A percentile compares a stretch with the other conserved stretches of the same genome.
Evolutionary conservation across 2,113 vertebrate genomes (phyloP).

Genomic region (Ahaetulla prasina): DNA sequence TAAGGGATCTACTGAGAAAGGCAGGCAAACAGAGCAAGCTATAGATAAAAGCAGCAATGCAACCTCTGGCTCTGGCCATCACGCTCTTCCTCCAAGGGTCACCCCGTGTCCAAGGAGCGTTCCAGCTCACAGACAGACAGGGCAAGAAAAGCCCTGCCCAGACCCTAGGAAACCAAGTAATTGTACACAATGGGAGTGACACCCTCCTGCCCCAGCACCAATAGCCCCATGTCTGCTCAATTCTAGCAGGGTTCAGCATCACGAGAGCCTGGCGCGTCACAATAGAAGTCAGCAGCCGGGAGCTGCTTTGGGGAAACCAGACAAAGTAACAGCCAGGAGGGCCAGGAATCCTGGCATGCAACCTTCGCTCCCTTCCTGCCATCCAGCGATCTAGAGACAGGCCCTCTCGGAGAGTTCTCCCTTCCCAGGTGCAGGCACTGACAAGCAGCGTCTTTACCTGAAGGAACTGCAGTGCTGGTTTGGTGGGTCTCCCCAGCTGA

Average conservation of each 20-base stretch:
- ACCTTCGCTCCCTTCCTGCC: neutral
- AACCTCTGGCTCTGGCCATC: neutral
- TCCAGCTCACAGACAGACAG: neutral
- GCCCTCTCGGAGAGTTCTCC: too few relatives aligned
- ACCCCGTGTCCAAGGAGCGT: neutral
- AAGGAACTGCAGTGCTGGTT: constrained; percentile 80
- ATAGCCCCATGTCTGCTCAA: neutral
- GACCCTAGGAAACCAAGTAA: neutral
- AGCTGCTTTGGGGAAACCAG: neutral
- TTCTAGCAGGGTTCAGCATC: neutral
- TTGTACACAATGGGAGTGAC: neutral
- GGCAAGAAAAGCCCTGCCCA: neutral
- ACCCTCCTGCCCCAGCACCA: neutral
- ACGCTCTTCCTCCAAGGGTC: too few relatives aligned
- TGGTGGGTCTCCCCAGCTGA: constrained; percentile 85
- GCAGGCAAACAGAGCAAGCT: neutral
- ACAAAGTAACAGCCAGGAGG: neutral
- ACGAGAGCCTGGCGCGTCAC: neutral
- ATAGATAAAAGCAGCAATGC: neutral
- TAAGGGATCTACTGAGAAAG: neutral
- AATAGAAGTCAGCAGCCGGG: neutral
- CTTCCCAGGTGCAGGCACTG: neutral
- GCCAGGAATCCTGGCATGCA: neutral
- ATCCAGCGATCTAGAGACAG: neutral
- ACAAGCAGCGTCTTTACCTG: constrained; percentile 74